These are phyloP conservation scores for Synchiropus splendidus DNA, from an alignment of 2,113 vertebrate species.

Conservation along the genomic window DNA sequence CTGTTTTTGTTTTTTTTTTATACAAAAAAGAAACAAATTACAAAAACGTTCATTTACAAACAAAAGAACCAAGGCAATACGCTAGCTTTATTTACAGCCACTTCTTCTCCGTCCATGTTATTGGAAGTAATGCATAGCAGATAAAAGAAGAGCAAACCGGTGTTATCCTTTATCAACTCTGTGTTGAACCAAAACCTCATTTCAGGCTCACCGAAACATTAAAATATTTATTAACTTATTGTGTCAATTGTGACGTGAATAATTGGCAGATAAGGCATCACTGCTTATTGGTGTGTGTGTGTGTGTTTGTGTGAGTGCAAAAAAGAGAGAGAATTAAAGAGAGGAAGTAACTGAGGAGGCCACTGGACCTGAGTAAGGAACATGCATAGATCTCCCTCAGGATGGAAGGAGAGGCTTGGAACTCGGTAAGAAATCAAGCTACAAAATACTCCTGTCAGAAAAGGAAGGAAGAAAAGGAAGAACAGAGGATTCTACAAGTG, in stretches of 20 bases:
- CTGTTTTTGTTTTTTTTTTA: slow-evolving; percentile 81
- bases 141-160: slow-evolving; percentile 62
- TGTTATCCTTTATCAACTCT: slow-evolving; percentile 40
- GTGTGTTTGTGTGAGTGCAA: slow-evolving; percentile 41
- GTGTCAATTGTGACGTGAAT: slow-evolving; percentile 53
- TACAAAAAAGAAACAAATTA: slow-evolving; percentile 97
- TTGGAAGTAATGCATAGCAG: slow-evolving; percentile 79
- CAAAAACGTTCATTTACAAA: slow-evolving; percentile 99
- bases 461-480: slow-evolving; percentile 26
- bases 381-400: slow-evolving; percentile 68
- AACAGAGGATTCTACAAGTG: slow-evolving; percentile 28
- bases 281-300: slow-evolving; percentile 78
- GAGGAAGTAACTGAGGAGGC: slow-evolving; percentile 67
- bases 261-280: slow-evolving; percentile 86
- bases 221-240: slow-evolving; percentile 58
- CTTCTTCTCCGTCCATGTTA: slow-evolving; percentile 39
- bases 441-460: slow-evolving; percentile 22
- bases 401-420: slow-evolving; percentile 52
- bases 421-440: slow-evolving; percentile 27
- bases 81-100: slow-evolving; percentile 92
- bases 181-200: slow-evolving; percentile 52
- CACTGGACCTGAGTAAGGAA: slow-evolving; percentile 72
- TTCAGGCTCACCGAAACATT: too few relatives aligned
- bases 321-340: slow-evolving; percentile 12
- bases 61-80: slow-evolving; percentile 89